A percentile compares a stretch with the other conserved stretches of the same genome.
Evolutionary conservation across 2,113 vertebrate genomes (phyloP).

Genomic region (Coryphaenoides rupestris): DNA sequence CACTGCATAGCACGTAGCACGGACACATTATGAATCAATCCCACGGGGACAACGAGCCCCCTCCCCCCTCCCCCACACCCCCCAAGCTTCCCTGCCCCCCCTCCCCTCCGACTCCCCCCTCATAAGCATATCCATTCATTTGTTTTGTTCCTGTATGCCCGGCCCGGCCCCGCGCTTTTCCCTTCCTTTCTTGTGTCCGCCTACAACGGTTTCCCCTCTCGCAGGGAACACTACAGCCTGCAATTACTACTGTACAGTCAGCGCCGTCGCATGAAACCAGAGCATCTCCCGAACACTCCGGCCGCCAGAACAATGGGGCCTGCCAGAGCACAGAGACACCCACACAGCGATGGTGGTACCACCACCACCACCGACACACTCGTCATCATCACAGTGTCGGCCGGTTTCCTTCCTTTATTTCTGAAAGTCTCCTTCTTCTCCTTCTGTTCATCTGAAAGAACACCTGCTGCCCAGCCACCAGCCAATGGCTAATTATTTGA

Average conservation of each 20-base stretch:
- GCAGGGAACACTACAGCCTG: constrained; percentile 47
- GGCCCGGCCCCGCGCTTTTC: no score
- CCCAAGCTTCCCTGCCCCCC: no score
- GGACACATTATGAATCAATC: no score
- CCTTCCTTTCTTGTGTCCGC: constrained; percentile 33
- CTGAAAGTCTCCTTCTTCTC: constrained; percentile 9
- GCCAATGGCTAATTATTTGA: no score
- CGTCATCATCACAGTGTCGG: constrained; percentile 2
- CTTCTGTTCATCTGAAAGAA: no score
- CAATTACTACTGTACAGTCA: constrained; percentile 62
- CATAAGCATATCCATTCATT: no score
- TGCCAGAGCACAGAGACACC: constrained; percentile 31
- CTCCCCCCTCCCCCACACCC: no score
- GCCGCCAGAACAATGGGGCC: constrained; percentile 51
- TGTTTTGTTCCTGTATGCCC: no score
- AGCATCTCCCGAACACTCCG: constrained; percentile 44
- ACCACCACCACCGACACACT: constrained; percentile 6
- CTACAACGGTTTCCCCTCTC: constrained; percentile 49
- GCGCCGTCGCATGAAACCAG: constrained; percentile 60
- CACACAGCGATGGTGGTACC: constrained; percentile 6
- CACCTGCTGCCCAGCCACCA: no score
- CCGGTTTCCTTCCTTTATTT: not conserved
- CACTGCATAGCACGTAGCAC: no score
- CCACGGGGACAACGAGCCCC: no score
- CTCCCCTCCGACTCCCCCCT: no score